Evolutionary conservation across 2,888 invertebrate species (phyloP).

Genomic region (Apamea crenata): DNA sequence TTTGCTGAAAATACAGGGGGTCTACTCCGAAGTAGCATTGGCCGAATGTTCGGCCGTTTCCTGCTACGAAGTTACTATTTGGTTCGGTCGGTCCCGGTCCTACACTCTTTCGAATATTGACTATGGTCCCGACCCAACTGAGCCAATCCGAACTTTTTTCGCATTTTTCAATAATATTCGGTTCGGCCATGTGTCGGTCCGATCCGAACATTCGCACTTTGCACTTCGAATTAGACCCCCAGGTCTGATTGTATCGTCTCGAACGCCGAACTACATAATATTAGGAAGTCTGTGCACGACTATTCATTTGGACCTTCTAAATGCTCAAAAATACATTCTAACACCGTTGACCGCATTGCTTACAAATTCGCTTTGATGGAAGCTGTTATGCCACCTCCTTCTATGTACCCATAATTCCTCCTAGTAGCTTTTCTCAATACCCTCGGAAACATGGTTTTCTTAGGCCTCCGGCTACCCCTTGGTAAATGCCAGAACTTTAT

Average conservation of each 20-base stretch:
- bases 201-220: too few species aligned
- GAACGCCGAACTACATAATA: background rate
- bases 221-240: too few species aligned
- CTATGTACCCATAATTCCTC: background rate
- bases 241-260: background rate
- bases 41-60: too few species aligned
- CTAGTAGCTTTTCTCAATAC: slow-evolving; percentile 24
- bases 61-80: too few species aligned
- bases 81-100: too few species aligned
- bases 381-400: background rate
- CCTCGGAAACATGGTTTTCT: slow-evolving; percentile 14
- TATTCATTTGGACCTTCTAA: background rate
- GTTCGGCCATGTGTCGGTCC: too few species aligned
- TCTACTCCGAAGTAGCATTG: too few species aligned
- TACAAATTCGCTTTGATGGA: background rate
- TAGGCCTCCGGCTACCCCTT: slow-evolving; percentile 1
- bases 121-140: too few species aligned
- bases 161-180: too few species aligned
- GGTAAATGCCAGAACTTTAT: slow-evolving; percentile 21
- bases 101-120: too few species aligned
- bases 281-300: background rate
- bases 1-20: background rate
- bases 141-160: too few species aligned
- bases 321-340: background rate
- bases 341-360: background rate